These are phyloP conservation scores for Synergus itoensis DNA, from an alignment of 2,888 invertebrate species.

Conservation along the genomic window DNA sequence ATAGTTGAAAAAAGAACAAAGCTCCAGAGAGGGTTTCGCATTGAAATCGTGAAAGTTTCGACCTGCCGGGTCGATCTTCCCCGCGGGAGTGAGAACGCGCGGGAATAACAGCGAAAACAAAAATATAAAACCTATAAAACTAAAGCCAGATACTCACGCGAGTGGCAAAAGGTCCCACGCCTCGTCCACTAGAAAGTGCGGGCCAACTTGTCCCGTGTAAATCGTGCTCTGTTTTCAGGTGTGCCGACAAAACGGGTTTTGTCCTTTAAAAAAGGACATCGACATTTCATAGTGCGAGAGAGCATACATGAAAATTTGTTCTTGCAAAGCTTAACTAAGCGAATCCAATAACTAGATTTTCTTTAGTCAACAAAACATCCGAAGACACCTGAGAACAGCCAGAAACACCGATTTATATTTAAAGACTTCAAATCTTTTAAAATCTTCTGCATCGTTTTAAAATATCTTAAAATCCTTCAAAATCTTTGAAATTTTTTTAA, in stretches of 20 bases:
- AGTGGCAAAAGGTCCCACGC: slow-evolving; percentile 41
- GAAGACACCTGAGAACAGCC: too few relatives aligned
- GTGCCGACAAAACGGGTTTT: slow-evolving; percentile 37
- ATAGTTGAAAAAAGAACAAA: background rate
- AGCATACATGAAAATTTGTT: slow-evolving; percentile 33
- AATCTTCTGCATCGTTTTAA: too few relatives aligned
- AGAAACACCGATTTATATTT: too few relatives aligned
- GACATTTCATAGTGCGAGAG: slow-evolving; percentile 12
- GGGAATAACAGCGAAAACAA: slow-evolving; percentile 37
- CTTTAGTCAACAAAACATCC: too few relatives aligned
- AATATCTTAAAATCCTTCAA: too few relatives aligned
- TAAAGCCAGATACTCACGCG: slow-evolving; percentile 35
- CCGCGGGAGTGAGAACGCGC: slow-evolving; percentile 42
- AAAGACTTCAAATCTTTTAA: too few relatives aligned
- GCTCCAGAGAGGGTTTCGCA: slow-evolving; percentile 31
- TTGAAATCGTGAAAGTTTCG: slow-evolving; percentile 41
- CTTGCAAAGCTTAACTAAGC: background rate
- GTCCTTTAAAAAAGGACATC: slow-evolving; percentile 35
- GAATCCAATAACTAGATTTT: too few relatives aligned
- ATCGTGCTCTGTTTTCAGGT: slow-evolving; percentile 42
- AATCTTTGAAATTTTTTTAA: too few relatives aligned
- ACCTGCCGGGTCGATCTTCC: slow-evolving; percentile 40
- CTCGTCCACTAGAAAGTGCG: slow-evolving; percentile 40
- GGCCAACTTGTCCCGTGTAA: slow-evolving; percentile 39
- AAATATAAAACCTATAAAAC: slow-evolving; percentile 40